Evolutionary conservation across 2,888 invertebrate species (phyloP).

Genomic region (Hoplodrina blanda): DNA sequence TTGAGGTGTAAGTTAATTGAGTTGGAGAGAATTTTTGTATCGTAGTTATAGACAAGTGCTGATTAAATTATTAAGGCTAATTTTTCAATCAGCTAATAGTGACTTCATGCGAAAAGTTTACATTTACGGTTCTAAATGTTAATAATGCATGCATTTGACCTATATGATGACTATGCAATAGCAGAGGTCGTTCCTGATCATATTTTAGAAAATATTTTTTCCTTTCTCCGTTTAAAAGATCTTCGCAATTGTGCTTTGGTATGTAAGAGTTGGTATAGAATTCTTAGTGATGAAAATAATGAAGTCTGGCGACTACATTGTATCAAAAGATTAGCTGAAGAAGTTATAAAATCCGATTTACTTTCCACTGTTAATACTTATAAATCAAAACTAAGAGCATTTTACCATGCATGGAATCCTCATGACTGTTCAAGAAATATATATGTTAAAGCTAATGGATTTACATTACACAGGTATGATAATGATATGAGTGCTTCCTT

Average conservation of each 20-base stretch:
- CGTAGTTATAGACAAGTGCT: not conserved
- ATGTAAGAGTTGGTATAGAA: conserved; percentile 97
- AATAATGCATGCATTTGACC: conserved; percentile 71
- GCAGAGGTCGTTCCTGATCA: conserved; percentile 93
- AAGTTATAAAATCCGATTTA: conserved; percentile 96
- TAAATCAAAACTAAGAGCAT: conserved; percentile 98
- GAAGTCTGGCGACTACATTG: conserved; percentile 98
- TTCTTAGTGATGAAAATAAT: conserved; percentile 97
- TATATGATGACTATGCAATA: conserved; percentile 88
- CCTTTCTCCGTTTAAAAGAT: conserved; percentile 96
- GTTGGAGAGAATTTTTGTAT: not conserved
- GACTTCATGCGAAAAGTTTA: conserved; percentile 26
- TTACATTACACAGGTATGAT: conserved; percentile 96
- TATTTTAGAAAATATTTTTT: conserved; percentile 97
- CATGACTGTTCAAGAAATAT: conserved; percentile 99
- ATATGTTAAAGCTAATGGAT: conserved; percentile 98
- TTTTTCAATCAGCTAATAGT: conserved; percentile 11
- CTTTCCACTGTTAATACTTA: conserved; percentile 96
- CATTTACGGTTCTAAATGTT: conserved; percentile 41
- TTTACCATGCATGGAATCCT: conserved; percentile 99
- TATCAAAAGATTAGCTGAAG: conserved; percentile 96
- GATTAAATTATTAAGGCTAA: not conserved
- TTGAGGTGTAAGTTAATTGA: not conserved
- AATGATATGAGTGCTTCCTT: not conserved
- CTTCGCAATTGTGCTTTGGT: conserved; percentile 97